Evolutionary conservation across 2,113 vertebrate genomes (phyloP), one percentile per base, ranked within the genome.

Genomic region (Nymphicus hollandicus): DNA sequence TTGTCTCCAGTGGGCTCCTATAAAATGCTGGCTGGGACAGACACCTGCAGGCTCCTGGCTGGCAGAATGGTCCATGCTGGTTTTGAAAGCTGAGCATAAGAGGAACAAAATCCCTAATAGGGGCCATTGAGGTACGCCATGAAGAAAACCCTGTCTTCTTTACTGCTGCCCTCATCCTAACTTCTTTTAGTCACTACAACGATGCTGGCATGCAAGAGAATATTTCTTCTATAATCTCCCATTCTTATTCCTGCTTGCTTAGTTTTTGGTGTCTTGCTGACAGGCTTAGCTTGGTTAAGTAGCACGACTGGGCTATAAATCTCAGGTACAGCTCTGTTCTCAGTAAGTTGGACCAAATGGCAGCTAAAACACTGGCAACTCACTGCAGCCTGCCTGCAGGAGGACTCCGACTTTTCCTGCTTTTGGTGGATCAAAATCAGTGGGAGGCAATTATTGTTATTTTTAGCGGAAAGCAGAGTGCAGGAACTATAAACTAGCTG

Each of bases 391-490:
- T 60, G 65, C 28, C 35, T 44, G 47, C 44, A 33, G 31, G 52
- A 94, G 18, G 35, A 52, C 33, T 87, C 56, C 1, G 8, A 29
- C 60, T 93, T 82, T 46, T 92, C 70, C 91, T 91, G 63, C 19
- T 53, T 82, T 92, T 63, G 52, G 91, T 91, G 87, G 70, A 93
- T 64, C 78, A 64, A 70, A 80, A 92, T 89, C 88, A 93, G 93
- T 89, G 74, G 91, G 94, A 94, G 89, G 94, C 71, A 93, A 73
- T 82, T 85, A 58, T n/a, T 82, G 94, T 85, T 96, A 94, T 86
- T 93, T 96, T 94, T 93, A 97, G 91, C 46, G 72, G 91, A 94
- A 89, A 86, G 41, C 60, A 23, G 81, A 93, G 81, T 70, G 78
- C 71, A 81, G 71, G 81, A 86, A 83, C 37, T 63, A 72, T 93